Base-by-base conservation (phyloP, 2,888 invertebrate species). In the Diarsia rubi region DNA sequence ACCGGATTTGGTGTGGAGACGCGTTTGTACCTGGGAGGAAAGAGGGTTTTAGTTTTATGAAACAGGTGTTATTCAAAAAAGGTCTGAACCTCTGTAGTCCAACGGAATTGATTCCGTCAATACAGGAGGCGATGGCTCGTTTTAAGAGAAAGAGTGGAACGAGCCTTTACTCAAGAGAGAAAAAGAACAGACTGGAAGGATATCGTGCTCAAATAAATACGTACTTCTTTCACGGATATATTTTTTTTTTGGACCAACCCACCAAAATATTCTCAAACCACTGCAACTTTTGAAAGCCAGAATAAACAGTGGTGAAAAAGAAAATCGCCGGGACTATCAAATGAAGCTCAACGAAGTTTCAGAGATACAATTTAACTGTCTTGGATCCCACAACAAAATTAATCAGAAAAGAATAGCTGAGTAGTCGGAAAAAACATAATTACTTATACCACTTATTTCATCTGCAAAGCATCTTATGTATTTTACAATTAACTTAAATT, bases 1-100 rank as follows among this genome's bases (percentile, higher is more conserved):
- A 97, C 82, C 98, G 97, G 90, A 98, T 98, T 91, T 98, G 98
- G 97, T 96, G 96, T n/a, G 93, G 97, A 96, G 92, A 96, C 91
- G 90, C 94, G 92, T 97, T 96, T 79, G 97, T 97, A 95, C 97
- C 97, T 97, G 88, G 76, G 65, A 69, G 14, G 19, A 37, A 64
- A 81, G n/a, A 66, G 14, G 3, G 8, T 11, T 68, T n/a, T 44
- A 19, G 6, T 62, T 71, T 49, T n/a, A n/a, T 0, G 4, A 8
- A 6, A 69, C 21, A 19, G 3, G 11, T 31, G 3, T 0, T 1
- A 47, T 14, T 6, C 21, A 54, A 27, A 37, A n/a, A 44, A 49
- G 12, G 54, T 5, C n/a, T 14, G 54, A 0, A 14, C 14, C 54
- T 54, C 24, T 54, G 14, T 6, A 57, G 27, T 16, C 3, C 57